Conservation (phyloP, 2,113 vertebrate genomes). For the Telmatochromis sp. region DNA sequence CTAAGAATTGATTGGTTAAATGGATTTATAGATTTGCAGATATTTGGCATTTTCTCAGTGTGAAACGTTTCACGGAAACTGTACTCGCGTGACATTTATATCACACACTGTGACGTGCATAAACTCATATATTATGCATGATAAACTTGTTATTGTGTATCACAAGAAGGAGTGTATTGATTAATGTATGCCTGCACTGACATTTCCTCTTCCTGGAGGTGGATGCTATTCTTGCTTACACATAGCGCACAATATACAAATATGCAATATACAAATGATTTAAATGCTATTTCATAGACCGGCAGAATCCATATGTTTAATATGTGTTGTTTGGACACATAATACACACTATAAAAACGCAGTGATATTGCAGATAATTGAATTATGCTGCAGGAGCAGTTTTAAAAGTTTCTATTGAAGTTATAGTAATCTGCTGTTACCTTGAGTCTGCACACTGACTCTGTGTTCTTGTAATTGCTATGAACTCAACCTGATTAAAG, state of each 20-base stretch:
- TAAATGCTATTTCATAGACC: neutral
- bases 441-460: neutral
- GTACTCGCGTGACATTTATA: neutral
- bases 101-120: neutral
- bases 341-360: neutral
- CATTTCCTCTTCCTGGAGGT: neutral
- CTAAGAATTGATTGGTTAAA: neutral
- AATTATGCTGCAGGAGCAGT: neutral
- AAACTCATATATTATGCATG: conserved; percentile 3
- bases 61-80: neutral
- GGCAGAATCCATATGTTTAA: neutral
- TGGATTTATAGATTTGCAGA: conserved; percentile 18
- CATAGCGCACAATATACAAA: neutral
- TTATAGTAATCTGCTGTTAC: neutral
- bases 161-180: neutral
- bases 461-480: neutral
- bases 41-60: neutral
- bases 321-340: neutral
- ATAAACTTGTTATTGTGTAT: neutral
- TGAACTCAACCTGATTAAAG: neutral
- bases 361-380: neutral
- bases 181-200: neutral
- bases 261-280: neutral
- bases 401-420: neutral
- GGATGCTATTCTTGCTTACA: neutral